phyloP scores from a whole-genome alignment of 2,888 invertebrate species.

The Notodonta dromedarius region DNA sequence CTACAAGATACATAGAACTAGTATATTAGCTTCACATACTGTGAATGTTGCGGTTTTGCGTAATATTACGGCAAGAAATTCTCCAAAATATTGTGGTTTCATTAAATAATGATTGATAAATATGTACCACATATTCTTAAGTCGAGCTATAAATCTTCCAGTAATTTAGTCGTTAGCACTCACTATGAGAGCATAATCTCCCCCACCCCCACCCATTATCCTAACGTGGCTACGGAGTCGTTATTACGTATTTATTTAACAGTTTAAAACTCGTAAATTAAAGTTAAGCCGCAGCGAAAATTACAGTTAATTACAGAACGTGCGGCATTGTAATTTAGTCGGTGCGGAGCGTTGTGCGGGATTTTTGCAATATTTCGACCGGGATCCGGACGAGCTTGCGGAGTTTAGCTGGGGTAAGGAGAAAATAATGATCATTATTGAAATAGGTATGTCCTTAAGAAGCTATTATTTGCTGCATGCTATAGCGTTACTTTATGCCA shows the following conservation, averaged over 20 bases:
- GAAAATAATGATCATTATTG: neutral
- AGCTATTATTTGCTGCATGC: too few relatives aligned
- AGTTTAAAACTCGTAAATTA: conserved; percentile 50
- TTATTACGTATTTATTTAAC: conserved; percentile 48
- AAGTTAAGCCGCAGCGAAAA: conserved; percentile 33
- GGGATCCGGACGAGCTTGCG: neutral
- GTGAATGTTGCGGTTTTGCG: too few relatives aligned
- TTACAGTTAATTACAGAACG: conserved; percentile 46
- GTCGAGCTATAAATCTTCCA: conserved; percentile 17
- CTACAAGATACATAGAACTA: too few relatives aligned
- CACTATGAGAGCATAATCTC: conserved; percentile 35
- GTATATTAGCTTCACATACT: too few relatives aligned
- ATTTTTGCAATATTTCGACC: conserved; percentile 19
- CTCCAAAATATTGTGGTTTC: conserved; percentile 1
- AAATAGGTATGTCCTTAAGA: too few relatives aligned
- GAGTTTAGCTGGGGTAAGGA: neutral
- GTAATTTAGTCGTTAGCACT: conserved; percentile 27
- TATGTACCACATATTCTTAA: conserved; percentile 5
- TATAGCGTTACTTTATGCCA: too few relatives aligned
- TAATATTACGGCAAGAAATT: neutral
- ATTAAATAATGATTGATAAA: conserved; percentile 32
- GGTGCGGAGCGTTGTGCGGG: conserved; percentile 9
- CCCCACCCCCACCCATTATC: conserved; percentile 23
- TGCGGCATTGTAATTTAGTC: conserved; percentile 24
- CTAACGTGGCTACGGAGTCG: conserved; percentile 30